Base-by-base conservation (phyloP, 1,140 invertebrate genomes). In the Ericerus pela region DNA sequence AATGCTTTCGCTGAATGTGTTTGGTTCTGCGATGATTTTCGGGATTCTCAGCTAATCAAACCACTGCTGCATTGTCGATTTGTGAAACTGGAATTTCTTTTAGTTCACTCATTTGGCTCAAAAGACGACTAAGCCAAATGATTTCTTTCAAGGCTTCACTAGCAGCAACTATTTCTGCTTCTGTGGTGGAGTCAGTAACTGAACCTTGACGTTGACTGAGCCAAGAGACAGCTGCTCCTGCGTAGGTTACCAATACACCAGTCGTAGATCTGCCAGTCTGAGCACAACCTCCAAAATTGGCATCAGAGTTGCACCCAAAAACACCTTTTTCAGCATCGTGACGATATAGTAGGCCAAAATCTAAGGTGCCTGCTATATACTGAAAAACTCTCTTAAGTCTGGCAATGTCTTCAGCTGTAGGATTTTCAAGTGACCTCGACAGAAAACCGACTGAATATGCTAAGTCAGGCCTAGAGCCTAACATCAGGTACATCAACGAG, bases 381-480 rank as follows among this genome's bases (percentile, higher is more conserved):
- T 63, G 51, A 12, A 68, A 57, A 0, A 67, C 56, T 51, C 63
- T 54, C 56, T 67, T 69, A 1, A 60, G 60, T 58, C 56, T 57
- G 54, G 56, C 8, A 56, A 59, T 60, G 60, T 66, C 62, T 53
- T 55, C 43, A 36, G 57, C 55, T 27, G 37, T 31, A 54, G 55
- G 57, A 18, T 20, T 54, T 61, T 63, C 43, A 27, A 60, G 64
- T 29, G 61, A 63, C n/a, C 59, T 55, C n/a, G 62, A 43, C 18
- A 68, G 57, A 1, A 37, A 58, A 54, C 61, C 65, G 20, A 66
- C 65, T 3, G 67, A 62, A 63, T 62, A 69, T 6, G 62, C 12
- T n/a, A 73, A 67, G 57, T 73, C 68, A n/a, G 70, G 70, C 56
- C 69, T 60, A 2, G 70, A 69, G 31, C 54, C 62, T 2, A 61